Percentiles rank a stretch among this genome's conserved stretches.
These are phyloP conservation scores for Propithecus deckenii DNA, from an alignment of 2,797 vertebrate species.

Conservation along the genomic window DNA sequence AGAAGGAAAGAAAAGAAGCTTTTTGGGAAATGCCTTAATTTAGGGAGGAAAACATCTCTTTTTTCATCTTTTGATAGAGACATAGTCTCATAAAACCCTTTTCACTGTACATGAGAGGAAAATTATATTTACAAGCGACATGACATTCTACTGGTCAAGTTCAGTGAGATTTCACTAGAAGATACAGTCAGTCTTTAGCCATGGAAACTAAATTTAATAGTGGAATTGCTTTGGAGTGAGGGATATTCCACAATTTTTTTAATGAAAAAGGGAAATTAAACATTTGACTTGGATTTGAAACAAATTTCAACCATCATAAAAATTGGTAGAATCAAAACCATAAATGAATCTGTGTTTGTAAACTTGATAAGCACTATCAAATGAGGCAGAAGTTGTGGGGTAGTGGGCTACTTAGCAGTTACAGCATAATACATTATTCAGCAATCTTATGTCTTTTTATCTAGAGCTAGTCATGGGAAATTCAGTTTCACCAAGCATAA, in stretches of 20 bases:
- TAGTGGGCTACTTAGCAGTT: background rate
- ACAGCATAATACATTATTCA: background rate
- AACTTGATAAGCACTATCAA: background rate
- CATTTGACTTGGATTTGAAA: constrained; percentile 37
- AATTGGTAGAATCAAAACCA: background rate
- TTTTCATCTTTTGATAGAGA: background rate
- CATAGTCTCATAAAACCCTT: background rate
- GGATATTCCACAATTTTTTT: background rate
- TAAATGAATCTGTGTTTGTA: background rate
- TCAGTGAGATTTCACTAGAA: background rate
- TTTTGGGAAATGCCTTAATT: background rate
- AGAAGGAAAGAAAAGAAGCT: background rate
- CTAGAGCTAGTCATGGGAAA: background rate
- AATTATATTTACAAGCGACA: background rate
- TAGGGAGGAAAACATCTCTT: background rate
- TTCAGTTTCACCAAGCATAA: background rate
- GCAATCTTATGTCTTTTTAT: background rate
- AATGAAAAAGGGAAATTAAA: background rate
- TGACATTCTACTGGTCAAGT: background rate
- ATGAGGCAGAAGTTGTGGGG: background rate
- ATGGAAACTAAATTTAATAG: background rate
- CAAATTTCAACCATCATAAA: background rate
- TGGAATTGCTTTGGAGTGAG: background rate
- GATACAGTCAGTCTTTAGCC: background rate
- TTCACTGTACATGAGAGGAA: background rate